Evolutionary conservation across 2,888 invertebrate genomes (phyloP).

Genomic region (Plemyria rubiginata): DNA sequence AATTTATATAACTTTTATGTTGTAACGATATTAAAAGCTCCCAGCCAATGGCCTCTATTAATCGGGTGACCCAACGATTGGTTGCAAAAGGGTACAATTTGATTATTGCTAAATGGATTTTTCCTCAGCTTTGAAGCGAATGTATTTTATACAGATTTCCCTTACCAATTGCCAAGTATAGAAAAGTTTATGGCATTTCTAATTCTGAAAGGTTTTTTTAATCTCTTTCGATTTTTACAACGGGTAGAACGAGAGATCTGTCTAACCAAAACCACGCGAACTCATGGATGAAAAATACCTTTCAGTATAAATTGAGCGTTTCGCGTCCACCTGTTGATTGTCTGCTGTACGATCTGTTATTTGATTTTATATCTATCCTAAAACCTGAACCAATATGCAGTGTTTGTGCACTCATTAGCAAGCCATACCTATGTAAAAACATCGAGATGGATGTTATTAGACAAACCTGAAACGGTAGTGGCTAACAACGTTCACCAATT

Average conservation of each 20-base stretch:
- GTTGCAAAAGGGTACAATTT: constrained; percentile 21
- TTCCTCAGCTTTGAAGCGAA: constrained; percentile 33
- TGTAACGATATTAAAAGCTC: background rate
- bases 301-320: background rate
- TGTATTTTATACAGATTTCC: constrained; percentile 4
- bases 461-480: too few relatives aligned
- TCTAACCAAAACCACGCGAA: too few relatives aligned
- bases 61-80: constrained; percentile 1
- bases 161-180: background rate
- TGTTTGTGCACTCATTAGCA: too few relatives aligned
- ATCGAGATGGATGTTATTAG: too few relatives aligned
- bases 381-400: too few relatives aligned
- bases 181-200: background rate
- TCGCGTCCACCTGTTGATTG: background rate
- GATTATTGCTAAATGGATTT: constrained; percentile 34
- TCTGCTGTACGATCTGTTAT: too few relatives aligned
- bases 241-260: too few relatives aligned
- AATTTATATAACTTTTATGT: too few relatives aligned
- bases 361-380: background rate
- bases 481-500: too few relatives aligned
- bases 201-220: background rate
- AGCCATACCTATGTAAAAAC: too few relatives aligned
- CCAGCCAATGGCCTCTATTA: constrained; percentile 2
- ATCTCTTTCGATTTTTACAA: background rate
- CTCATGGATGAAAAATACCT: background rate